Evolutionary conservation across 2,888 invertebrate species (phyloP).

Genomic region (Exephanes ischioxanthus): DNA sequence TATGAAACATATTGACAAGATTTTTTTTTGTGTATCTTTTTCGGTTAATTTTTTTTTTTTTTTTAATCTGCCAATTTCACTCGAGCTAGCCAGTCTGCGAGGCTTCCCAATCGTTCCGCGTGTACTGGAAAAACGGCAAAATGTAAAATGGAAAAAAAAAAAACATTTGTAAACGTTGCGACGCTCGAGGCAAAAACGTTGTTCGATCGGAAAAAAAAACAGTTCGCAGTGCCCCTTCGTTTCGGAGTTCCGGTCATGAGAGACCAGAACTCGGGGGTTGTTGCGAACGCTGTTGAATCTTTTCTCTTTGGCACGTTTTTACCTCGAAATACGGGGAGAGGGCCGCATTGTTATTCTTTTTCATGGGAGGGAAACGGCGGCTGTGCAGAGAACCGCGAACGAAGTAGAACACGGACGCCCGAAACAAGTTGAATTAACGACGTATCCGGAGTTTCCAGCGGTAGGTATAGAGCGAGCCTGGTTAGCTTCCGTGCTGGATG

Average conservation of each 20-base stretch:
- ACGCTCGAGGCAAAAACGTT: not conserved
- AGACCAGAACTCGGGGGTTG: not conserved
- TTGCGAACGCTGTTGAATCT: slow-evolving; percentile 6
- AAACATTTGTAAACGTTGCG: slow-evolving; percentile 6
- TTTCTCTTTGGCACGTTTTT: slow-evolving; percentile 38
- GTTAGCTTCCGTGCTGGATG: slow-evolving; percentile 38
- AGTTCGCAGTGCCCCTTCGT: not conserved
- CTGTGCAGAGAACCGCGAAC: slow-evolving; percentile 44
- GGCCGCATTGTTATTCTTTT: slow-evolving; percentile 49
- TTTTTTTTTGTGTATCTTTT: no score
- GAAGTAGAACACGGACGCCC: slow-evolving; percentile 52
- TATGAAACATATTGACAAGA: not conserved
- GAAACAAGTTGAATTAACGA: slow-evolving; percentile 71
- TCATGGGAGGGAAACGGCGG: slow-evolving; percentile 37
- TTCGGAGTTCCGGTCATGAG: not conserved
- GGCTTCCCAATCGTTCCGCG: slow-evolving; percentile 8
- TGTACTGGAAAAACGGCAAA: not conserved
- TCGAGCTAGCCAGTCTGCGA: not conserved
- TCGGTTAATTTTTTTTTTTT: not conserved
- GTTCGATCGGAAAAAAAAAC: slow-evolving; percentile 1
- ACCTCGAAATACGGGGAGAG: not conserved
- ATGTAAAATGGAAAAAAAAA: slow-evolving; percentile 17
- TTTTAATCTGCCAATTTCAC: not conserved
- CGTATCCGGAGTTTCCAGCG: slow-evolving; percentile 61
- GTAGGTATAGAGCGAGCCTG: not conserved